Conservation (phyloP, 2,113 vertebrate genomes). For the Rhadina sibilatrix region DNA sequence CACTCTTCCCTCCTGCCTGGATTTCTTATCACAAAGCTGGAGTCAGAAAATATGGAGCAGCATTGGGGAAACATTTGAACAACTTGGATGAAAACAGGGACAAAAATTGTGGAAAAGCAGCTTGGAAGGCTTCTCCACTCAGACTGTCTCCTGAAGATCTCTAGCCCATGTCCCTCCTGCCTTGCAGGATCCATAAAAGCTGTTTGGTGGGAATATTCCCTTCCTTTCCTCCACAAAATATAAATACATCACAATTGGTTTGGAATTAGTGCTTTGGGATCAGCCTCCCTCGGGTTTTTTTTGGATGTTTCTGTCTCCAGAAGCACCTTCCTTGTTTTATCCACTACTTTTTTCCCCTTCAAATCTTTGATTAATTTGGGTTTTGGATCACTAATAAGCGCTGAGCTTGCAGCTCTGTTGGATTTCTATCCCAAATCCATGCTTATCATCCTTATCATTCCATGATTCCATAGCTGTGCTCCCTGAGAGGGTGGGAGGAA, state of each 20-base stretch:
- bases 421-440: neutral
- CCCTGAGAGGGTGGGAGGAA: neutral
- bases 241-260: neutral
- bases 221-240: neutral
- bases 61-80: neutral
- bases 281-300: neutral
- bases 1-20: neutral
- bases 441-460: neutral
- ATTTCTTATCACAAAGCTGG: neutral
- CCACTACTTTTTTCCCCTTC: neutral
- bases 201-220: neutral
- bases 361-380: neutral
- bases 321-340: neutral
- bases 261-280: neutral
- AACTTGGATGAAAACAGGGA: neutral
- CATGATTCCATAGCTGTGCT: neutral
- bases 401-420: neutral
- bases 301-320: neutral
- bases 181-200: neutral
- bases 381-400: neutral
- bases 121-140: neutral
- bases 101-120: neutral
- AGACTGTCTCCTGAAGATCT: neutral
- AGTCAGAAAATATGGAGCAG: neutral
- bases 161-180: rapidly evolving